Base-by-base conservation (phyloP, 2,888 invertebrate genomes). In the Allacma fusca region DNA sequence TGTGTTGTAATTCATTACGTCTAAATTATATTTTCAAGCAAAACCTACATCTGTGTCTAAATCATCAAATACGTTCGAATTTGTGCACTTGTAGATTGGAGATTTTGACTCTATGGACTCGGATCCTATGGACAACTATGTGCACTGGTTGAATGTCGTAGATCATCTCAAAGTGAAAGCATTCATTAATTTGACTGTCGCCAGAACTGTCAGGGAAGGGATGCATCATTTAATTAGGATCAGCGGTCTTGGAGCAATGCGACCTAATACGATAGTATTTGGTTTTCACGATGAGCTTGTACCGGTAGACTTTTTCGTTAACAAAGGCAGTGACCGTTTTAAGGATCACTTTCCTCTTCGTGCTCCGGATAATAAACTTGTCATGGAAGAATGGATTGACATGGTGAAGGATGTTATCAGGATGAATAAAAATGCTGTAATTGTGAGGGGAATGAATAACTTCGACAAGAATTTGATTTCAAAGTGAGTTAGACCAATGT, bases 171-270 rank as follows among this genome's bases (percentile, higher is more conserved):
- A 93, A 88, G 91, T 93, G 19, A 98, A 98, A 87, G 98, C 98
- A 0, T 99, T 99, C 87, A 93, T 97, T 0, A 98, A 99, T 88
- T 88, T 98, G 12, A 98, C 97, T 0, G 89, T 97, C 13, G 93
- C 97, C 0, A 89, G 90, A 77, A 91, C 92, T 0, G 92, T 99
- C 0, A 90, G 97, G 0, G 93, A 94, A 83, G 99, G 99, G 1
- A 90, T 98, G 64, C 94, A 95, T 79, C 98, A 99, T 87, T 89
- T 99, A 81, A 91, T 95, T 70, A 90, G 97, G 40, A 88, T 98
- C 79, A 92, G 96, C 0, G 99, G 99, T 1, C 91, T 99, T 86
- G 99, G 99, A 0, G 99, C 98, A 19, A 98, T 99, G 98, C 98
- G 98, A 87, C 98, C 98, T 0, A 99, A 99, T 86, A 98, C 98